Conservation (phyloP, 2,113 vertebrate genomes). For the Petaurus breviceps region DNA sequence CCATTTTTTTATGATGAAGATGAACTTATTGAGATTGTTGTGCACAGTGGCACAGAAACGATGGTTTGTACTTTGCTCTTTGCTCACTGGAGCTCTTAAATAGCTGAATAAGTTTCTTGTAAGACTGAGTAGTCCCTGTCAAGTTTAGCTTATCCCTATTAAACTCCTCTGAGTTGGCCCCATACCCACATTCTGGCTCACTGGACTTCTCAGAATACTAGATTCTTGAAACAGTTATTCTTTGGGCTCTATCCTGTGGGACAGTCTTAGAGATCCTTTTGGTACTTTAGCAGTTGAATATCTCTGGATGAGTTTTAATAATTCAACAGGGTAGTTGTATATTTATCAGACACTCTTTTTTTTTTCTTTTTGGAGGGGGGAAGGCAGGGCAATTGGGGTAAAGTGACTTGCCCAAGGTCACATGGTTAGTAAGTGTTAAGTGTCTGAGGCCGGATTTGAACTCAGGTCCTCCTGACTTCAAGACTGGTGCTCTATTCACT, state of each 20-base stretch:
- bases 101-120: background rate
- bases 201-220: conserved; percentile 9
- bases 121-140: background rate
- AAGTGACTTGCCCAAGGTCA: too few relatives aligned
- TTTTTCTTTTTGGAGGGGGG: too few relatives aligned
- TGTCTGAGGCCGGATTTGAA: too few relatives aligned
- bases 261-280: background rate
- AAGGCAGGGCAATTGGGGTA: too few relatives aligned
- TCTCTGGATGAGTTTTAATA: background rate
- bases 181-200: background rate
- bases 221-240: background rate
- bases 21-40: background rate
- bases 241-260: background rate
- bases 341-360: background rate
- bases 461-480: too few relatives aligned
- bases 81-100: background rate
- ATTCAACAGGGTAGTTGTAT: background rate
- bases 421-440: too few relatives aligned
- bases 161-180: background rate
- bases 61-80: background rate
- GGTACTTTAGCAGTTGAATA: background rate
- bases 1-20: background rate
- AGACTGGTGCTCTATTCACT: too few relatives aligned
- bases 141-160: background rate
- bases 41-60: background rate